A percentile compares a stretch with the other conserved stretches of the same genome.
Conservation (phyloP, 2,797 vertebrate genomes). For the Clarias laeviceps region DNA sequence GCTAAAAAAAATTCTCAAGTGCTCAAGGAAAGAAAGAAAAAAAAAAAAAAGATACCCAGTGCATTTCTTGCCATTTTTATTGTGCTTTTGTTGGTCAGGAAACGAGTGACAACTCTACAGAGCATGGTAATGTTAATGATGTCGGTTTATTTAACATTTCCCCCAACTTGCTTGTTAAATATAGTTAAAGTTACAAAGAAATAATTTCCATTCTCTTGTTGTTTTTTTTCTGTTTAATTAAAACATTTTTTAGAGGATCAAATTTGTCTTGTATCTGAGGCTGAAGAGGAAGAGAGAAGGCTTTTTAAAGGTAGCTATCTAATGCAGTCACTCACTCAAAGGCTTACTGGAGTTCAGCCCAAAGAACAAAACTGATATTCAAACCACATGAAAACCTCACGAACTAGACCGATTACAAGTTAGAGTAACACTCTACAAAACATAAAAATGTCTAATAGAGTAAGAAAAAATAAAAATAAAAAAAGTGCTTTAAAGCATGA, state of each 20-base stretch:
- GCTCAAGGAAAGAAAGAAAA: slow-evolving; percentile 38
- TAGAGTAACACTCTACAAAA: slow-evolving; percentile 68
- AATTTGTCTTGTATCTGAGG: slow-evolving; percentile 44
- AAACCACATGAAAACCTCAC: slow-evolving; percentile 69
- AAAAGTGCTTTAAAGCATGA: slow-evolving; percentile 57
- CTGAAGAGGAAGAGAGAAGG: slow-evolving; percentile 38
- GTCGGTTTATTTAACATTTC: slow-evolving; percentile 65
- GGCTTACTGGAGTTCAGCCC: slow-evolving; percentile 69
- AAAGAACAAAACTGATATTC: slow-evolving; percentile 59
- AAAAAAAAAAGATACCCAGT: slow-evolving; percentile 50
- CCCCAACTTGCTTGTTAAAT: slow-evolving; percentile 58
- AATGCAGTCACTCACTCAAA: slow-evolving; percentile 62
- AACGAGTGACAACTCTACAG: slow-evolving; percentile 72
- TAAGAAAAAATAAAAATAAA: slow-evolving; percentile 29
- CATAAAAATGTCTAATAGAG: slow-evolving; percentile 67
- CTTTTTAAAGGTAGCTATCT: slow-evolving; percentile 25
- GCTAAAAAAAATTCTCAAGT: neutral
- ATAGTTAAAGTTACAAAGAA: slow-evolving; percentile 67
- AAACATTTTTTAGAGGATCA: slow-evolving; percentile 35
- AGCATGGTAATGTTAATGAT: slow-evolving; percentile 69
- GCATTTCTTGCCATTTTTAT: slow-evolving; percentile 72
- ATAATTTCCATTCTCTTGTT: slow-evolving; percentile 13
- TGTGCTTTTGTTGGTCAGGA: slow-evolving; percentile 83
- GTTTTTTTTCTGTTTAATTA: neutral
- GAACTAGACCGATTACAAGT: slow-evolving; percentile 60